phyloP scores from a whole-genome alignment of 2,113 vertebrate species.

The Regulus satrapa region DNA sequence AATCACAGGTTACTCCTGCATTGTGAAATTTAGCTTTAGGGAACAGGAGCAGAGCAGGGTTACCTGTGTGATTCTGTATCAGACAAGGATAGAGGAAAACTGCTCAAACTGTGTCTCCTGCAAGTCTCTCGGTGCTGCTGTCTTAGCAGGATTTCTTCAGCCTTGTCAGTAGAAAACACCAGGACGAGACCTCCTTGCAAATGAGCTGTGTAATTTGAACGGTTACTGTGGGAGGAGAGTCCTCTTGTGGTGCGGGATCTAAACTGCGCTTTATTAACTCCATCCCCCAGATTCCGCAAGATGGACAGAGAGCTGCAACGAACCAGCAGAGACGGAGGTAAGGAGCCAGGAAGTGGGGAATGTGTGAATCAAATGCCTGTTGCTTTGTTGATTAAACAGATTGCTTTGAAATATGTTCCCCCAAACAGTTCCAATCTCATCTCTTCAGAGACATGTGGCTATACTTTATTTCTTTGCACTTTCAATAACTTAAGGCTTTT shows the following conservation, averaged over 20 bases:
- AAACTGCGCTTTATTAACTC: conserved; percentile 50
- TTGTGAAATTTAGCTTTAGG: neutral
- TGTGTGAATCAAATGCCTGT: conserved; percentile 69
- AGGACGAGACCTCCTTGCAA: neutral
- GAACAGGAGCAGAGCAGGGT: neutral
- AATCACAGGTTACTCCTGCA: neutral
- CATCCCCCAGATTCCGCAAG: conserved; percentile 55
- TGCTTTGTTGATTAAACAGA: conserved; percentile 72
- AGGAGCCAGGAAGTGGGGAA: conserved; percentile 61
- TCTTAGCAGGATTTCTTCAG: neutral
- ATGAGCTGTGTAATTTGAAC: neutral
- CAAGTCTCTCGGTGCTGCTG: neutral
- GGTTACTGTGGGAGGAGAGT: conserved; percentile 1
- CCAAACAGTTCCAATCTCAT: conserved; percentile 62
- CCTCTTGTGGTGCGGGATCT: conserved; percentile 38
- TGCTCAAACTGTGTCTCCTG: neutral
- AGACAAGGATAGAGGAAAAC: neutral
- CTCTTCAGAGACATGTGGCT: conserved; percentile 47
- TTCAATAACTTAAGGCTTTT: conserved; percentile 8
- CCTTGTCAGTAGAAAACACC: neutral
- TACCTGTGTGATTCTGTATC: neutral
- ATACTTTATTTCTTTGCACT: conserved; percentile 50
- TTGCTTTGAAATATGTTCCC: conserved; percentile 68
- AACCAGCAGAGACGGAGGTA: conserved; percentile 62
- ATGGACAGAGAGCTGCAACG: conserved; percentile 54